Percentiles rank a stretch among this genome's conserved stretches.
These are phyloP conservation scores for Sphenodon punctatus DNA, from an alignment of 2,797 vertebrate species.

Conservation along the genomic window DNA sequence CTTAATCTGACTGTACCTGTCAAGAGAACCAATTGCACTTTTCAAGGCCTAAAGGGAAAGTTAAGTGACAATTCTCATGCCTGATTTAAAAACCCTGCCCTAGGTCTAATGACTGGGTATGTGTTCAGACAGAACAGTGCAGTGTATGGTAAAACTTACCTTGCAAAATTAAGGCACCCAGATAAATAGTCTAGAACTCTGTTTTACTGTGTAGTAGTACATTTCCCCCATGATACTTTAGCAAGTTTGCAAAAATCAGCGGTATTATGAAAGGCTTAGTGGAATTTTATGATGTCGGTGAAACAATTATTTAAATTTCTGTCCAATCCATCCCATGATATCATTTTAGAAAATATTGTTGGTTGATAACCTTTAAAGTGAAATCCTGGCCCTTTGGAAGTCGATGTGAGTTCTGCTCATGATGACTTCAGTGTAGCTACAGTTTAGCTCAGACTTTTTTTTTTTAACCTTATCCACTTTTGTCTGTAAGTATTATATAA, in stretches of 20 bases:
- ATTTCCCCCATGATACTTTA: not conserved
- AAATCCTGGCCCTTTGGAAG: no score
- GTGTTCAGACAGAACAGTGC: not conserved
- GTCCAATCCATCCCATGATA: conserved; percentile 10
- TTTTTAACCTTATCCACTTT: no score
- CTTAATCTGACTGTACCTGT: conserved; percentile 9
- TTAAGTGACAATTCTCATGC: not conserved
- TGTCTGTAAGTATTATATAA: conserved; percentile 39
- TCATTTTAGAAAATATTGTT: no score
- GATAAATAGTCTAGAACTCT: not conserved
- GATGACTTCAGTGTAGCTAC: no score
- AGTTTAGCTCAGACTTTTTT: no score
- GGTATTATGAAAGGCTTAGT: conserved; percentile 1
- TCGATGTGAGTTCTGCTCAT: no score
- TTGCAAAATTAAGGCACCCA: not conserved
- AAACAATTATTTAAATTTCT: conserved; percentile 23
- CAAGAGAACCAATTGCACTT: conserved; percentile 6
- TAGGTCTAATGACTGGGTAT: not conserved
- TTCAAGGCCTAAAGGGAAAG: conserved; percentile 38
- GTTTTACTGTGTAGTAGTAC: not conserved
- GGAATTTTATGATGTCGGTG: conserved; percentile 5
- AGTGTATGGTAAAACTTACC: not conserved
- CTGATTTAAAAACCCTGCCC: conserved; percentile 6
- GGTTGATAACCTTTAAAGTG: no score
- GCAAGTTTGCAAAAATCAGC: not conserved